phyloP scores from a whole-genome alignment of 2,797 vertebrate species.

The Neoniphon sammara region DNA sequence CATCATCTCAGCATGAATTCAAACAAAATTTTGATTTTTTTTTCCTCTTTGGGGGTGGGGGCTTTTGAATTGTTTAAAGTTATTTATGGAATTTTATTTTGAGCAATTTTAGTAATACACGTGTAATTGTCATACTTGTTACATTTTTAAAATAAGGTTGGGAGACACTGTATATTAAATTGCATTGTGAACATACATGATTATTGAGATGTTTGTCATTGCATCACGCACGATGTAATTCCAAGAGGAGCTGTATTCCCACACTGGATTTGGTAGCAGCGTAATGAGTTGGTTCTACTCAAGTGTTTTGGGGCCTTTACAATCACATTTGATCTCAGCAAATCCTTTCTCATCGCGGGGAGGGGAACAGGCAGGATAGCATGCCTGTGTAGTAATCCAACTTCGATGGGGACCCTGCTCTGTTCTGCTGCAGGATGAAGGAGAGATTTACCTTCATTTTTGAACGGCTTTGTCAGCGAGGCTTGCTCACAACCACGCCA shows the following conservation, averaged over 20 bases:
- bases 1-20: too few relatives aligned
- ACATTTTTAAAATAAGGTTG: too few relatives aligned
- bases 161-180: background rate
- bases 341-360: conserved; percentile 56
- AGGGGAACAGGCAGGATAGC: conserved; percentile 38
- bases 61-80: too few relatives aligned
- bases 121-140: too few relatives aligned
- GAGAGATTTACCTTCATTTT: conserved; percentile 27
- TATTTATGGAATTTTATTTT: too few relatives aligned
- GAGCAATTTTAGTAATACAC: too few relatives aligned
- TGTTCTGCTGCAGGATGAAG: conserved; percentile 36
- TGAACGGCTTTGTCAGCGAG: conserved; percentile 9
- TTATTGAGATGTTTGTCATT: conserved; percentile 9
- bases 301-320: conserved; percentile 46
- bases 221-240: background rate
- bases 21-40: too few relatives aligned
- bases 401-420: conserved; percentile 35
- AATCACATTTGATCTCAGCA: conserved; percentile 54
- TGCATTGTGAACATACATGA: background rate
- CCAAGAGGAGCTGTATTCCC: conserved; percentile 32
- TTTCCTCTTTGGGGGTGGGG: too few relatives aligned
- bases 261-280: conserved; percentile 38
- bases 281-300: conserved; percentile 50
- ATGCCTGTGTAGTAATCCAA: conserved; percentile 43
- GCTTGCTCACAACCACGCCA: conserved; percentile 6